Evolutionary conservation across 1,140 invertebrate genomes (phyloP).

Genomic region (Anadara kagoshimensis): DNA sequence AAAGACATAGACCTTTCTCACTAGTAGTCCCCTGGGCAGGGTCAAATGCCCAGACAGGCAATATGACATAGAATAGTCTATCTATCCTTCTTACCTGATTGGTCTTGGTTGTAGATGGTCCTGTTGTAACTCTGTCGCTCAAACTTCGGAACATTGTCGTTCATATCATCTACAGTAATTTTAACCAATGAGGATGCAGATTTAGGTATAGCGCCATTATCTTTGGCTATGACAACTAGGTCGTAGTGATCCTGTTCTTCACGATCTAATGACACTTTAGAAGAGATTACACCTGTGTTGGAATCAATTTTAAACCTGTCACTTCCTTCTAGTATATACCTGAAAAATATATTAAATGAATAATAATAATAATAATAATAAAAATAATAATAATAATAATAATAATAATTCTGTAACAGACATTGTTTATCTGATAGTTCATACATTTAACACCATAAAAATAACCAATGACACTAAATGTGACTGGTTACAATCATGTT

Average conservation of each 20-base stretch:
- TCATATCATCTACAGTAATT: constrained; percentile 82
- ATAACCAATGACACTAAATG: no score
- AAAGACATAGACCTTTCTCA: no score
- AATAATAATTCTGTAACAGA: no score
- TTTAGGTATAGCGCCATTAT: constrained; percentile 60
- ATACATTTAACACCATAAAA: no score
- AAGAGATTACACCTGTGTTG: constrained; percentile 87
- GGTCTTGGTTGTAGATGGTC: constrained; percentile 55
- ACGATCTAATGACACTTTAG: constrained; percentile 83
- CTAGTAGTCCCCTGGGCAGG: no score
- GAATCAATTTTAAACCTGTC: constrained; percentile 92
- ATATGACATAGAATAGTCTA: no score
- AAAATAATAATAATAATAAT: no score
- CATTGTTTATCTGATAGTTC: no score
- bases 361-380: constrained; percentile 4
- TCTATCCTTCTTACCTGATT: constrained; percentile 43
- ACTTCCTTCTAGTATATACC: constrained; percentile 56
- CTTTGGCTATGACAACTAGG: constrained; percentile 84
- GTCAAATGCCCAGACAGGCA: no score
- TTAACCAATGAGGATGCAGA: constrained; percentile 52
- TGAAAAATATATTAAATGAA: constrained; percentile 32
- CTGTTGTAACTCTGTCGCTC: constrained; percentile 53
- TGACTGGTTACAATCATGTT: no score
- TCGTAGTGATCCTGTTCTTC: constrained; percentile 81
- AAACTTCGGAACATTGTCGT: constrained; percentile 95